Evolutionary conservation across 1,140 invertebrate species (phyloP).

Genomic region (Caerostris darwini): DNA sequence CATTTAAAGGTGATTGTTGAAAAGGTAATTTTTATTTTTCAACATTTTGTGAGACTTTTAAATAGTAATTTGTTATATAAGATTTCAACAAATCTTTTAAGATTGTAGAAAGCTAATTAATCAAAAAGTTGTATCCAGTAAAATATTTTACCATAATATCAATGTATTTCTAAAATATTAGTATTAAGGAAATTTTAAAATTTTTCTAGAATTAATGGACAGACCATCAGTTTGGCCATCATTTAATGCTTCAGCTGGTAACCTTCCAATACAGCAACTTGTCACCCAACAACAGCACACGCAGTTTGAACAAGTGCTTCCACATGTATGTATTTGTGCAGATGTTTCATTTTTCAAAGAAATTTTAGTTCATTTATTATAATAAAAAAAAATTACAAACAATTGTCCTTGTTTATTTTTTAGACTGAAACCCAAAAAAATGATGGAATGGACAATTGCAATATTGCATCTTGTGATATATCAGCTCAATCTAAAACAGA

Average conservation of each 20-base stretch:
- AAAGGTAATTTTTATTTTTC: no score
- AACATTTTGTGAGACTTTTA: no score
- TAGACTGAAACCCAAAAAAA: slow-evolving; percentile 67
- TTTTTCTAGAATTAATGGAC: slow-evolving; percentile 71
- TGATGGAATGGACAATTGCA: slow-evolving; percentile 44
- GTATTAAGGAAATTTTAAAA: background rate
- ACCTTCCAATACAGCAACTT: slow-evolving; percentile 73
- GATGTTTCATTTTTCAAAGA: background rate
- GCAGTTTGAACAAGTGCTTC: slow-evolving; percentile 71
- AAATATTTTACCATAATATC: background rate
- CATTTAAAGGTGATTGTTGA: no score
- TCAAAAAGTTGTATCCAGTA: no score
- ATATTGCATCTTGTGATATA: slow-evolving; percentile 61
- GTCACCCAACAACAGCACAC: slow-evolving; percentile 72
- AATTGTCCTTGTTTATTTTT: background rate
- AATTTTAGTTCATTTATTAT: background rate
- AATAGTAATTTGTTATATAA: no score
- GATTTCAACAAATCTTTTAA: no score
- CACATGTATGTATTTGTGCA: slow-evolving; percentile 59
- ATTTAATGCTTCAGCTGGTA: slow-evolving; percentile 59
- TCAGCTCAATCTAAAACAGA: slow-evolving; percentile 63
- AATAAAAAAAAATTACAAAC: no score
- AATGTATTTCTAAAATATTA: background rate
- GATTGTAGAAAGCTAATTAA: no score
- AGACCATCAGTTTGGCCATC: slow-evolving; percentile 68